Percentiles rank a stretch among this genome's conserved stretches.
phyloP scores from a whole-genome alignment of 1,140 invertebrate species.

The Solen grandis region DNA sequence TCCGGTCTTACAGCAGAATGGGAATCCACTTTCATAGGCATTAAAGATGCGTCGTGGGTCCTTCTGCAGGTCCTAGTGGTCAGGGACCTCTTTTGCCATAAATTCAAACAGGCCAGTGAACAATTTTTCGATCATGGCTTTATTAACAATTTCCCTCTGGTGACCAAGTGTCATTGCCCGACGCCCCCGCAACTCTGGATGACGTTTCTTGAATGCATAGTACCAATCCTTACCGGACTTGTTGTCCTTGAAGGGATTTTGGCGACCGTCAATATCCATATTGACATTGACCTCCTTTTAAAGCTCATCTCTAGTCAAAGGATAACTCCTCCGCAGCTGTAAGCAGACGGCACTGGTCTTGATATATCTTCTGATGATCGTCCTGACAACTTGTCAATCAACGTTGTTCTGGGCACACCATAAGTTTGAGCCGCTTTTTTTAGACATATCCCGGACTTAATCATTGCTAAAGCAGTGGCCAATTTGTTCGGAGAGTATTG shows the following conservation, averaged over 20 bases:
- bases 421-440: no score
- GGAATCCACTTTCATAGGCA: neutral
- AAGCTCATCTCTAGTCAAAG: conserved; percentile 1
- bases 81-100: conserved; percentile 5
- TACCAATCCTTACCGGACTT: neutral
- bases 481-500: no score
- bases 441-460: no score
- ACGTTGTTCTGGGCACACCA: no score
- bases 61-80: neutral
- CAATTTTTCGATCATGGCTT: neutral
- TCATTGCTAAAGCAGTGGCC: no score
- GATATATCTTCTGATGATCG: no score
- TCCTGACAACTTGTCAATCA: no score
- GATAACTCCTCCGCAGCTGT: no score
- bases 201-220: conserved; percentile 14
- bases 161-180: no score
- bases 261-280: conserved; percentile 12
- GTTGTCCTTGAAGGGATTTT: conserved; percentile 9
- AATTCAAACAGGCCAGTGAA: neutral
- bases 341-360: no score
- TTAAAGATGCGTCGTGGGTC: conserved; percentile 6
- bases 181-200: no score
- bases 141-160: no score
- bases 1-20: neutral
- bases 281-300: conserved; percentile 8